Conservation (phyloP, 2,797 vertebrate genomes). For the Morus bassanus region DNA sequence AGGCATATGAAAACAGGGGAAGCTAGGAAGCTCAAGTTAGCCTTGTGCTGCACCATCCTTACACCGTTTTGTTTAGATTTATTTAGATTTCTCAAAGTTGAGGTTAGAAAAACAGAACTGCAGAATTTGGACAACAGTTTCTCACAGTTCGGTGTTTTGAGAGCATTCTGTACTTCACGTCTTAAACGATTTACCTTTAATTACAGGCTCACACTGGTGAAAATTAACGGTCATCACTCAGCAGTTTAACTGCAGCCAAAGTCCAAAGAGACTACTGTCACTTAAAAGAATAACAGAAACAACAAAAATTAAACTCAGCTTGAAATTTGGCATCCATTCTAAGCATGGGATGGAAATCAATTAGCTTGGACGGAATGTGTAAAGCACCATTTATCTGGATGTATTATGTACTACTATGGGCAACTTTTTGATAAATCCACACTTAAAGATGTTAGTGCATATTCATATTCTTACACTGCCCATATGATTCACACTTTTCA, state of each 20-base stretch:
- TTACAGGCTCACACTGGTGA: background rate
- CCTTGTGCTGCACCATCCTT: background rate
- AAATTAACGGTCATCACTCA: background rate
- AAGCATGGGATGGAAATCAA: background rate
- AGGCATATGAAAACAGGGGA: background rate
- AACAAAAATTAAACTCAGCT: background rate
- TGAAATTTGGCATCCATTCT: background rate
- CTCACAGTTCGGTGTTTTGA: background rate
- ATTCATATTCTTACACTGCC: background rate
- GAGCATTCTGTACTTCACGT: background rate
- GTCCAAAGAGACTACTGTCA: background rate
- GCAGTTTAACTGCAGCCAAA: background rate
- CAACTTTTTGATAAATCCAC: background rate
- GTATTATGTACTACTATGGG: background rate
- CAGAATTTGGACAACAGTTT: background rate
- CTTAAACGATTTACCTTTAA: background rate
- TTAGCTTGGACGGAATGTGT: background rate
- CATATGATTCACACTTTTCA: background rate
- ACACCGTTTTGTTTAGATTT: background rate
- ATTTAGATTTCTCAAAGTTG: background rate
- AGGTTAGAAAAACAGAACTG: background rate
- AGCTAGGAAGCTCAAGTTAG: accelerated
- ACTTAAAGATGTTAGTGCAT: background rate
- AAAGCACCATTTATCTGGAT: background rate
- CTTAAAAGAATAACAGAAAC: background rate